phyloP scores from a whole-genome alignment of 2,113 vertebrate species.

The Tautogolabrus adspersus region DNA sequence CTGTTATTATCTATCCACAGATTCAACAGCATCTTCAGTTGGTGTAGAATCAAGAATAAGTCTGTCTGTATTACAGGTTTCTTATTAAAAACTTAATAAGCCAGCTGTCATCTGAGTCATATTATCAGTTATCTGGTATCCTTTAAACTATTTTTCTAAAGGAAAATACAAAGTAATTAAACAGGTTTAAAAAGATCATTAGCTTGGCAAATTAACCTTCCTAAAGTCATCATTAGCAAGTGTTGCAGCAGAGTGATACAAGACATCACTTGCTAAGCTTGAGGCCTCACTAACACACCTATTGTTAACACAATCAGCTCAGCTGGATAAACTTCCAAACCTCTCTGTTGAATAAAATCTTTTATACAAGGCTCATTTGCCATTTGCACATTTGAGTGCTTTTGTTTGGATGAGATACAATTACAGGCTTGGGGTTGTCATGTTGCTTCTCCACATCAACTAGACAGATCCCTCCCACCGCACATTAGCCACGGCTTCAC shows the following conservation, averaged over 20 bases:
- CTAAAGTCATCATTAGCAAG: not conserved
- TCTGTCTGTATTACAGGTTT: not conserved
- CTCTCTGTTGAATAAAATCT: not conserved
- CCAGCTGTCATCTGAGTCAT: not conserved
- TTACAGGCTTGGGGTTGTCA: not conserved
- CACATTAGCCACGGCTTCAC: constrained; percentile 22
- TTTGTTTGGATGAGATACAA: constrained; percentile 10
- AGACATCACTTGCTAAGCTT: not conserved
- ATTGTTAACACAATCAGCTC: not conserved
- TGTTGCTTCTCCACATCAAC: not conserved
- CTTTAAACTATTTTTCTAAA: not conserved
- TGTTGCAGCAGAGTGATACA: not conserved
- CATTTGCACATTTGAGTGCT: not conserved
- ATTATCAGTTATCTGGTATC: not conserved
- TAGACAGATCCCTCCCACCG: not conserved
- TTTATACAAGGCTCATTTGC: not conserved
- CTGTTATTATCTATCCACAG: not conserved
- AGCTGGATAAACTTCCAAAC: not conserved
- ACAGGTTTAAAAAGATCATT: constrained; percentile 1
- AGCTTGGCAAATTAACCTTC: not conserved
- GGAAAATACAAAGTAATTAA: constrained; percentile 4
- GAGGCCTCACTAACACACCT: not conserved
- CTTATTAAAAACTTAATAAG: no score
- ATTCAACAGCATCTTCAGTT: not conserved
- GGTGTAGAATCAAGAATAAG: no score